phyloP scores from a whole-genome alignment of 1,140 invertebrate genomes.

The Druon quercuslanigerum region DNA sequence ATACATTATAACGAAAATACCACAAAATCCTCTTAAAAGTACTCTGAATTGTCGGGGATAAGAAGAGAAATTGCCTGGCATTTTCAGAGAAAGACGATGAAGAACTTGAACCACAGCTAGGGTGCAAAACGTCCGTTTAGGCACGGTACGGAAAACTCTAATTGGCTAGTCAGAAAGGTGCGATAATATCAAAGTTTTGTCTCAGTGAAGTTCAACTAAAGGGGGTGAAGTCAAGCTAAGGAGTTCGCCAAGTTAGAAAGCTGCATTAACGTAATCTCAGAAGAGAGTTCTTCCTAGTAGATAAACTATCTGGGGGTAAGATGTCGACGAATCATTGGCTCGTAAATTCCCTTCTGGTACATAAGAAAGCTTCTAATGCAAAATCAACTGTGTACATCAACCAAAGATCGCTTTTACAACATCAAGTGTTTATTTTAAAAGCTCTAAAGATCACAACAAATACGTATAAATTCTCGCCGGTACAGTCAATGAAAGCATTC shows the following conservation, averaged over 20 bases:
- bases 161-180: not conserved
- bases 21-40: not conserved
- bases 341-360: constrained; percentile 31
- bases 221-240: not conserved
- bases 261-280: constrained; percentile 8
- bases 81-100: not conserved
- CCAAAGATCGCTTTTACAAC: too few species aligned
- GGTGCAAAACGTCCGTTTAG: not conserved
- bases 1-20: not conserved
- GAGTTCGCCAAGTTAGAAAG: not conserved
- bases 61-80: not conserved
- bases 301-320: not conserved
- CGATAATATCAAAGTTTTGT: constrained; percentile 14
- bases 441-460: too few species aligned
- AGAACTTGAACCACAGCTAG: not conserved
- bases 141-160: not conserved
- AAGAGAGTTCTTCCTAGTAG: not conserved
- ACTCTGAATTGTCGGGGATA: not conserved
- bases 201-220: not conserved
- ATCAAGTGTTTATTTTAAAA: too few species aligned
- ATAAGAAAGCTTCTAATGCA: constrained; percentile 32
- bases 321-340: constrained; percentile 27
- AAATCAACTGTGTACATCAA: not conserved
- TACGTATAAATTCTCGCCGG: too few species aligned
- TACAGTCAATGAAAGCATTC: too few species aligned